phyloP scores from a whole-genome alignment of 2,113 vertebrate species.

The Erinaceus europaeus region DNA sequence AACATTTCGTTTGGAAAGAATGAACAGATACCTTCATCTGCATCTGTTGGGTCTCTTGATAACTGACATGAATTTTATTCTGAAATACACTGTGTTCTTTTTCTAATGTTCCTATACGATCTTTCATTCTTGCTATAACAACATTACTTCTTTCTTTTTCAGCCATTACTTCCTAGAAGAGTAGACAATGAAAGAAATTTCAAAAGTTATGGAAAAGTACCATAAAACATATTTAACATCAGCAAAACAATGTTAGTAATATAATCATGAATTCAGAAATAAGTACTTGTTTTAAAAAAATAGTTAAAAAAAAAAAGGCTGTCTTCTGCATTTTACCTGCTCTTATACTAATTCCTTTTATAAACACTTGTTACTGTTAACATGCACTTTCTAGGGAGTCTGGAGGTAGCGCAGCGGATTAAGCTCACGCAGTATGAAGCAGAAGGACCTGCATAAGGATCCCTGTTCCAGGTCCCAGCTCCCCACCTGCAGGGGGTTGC shows the following conservation, averaged over 20 bases:
- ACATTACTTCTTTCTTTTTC: conserved; percentile 92
- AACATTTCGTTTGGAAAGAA: background rate
- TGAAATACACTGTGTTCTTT: conserved; percentile 93
- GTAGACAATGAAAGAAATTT: background rate
- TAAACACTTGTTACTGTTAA: no score
- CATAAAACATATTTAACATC: background rate
- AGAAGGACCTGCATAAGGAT: no score
- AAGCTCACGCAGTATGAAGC: no score
- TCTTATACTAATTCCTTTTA: background rate
- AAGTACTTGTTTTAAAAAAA: background rate
- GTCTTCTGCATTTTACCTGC: background rate
- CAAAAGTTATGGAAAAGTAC: no score
- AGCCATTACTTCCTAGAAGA: conserved; percentile 90
- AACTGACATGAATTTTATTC: conserved; percentile 92
- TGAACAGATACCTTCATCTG: conserved; percentile 89
- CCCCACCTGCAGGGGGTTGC: no score
- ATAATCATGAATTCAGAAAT: background rate
- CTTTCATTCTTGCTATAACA: conserved; percentile 90
- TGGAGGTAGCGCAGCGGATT: no score
- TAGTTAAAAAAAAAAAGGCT: background rate
- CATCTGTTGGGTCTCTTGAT: conserved; percentile 92
- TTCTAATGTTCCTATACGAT: conserved; percentile 90
- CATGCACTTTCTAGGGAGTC: no score
- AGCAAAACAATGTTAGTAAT: conserved; percentile 6
- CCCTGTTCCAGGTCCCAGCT: no score